These are phyloP conservation scores for Saguinus midas DNA, from an alignment of 2,113 vertebrate species.

Conservation along the genomic window DNA sequence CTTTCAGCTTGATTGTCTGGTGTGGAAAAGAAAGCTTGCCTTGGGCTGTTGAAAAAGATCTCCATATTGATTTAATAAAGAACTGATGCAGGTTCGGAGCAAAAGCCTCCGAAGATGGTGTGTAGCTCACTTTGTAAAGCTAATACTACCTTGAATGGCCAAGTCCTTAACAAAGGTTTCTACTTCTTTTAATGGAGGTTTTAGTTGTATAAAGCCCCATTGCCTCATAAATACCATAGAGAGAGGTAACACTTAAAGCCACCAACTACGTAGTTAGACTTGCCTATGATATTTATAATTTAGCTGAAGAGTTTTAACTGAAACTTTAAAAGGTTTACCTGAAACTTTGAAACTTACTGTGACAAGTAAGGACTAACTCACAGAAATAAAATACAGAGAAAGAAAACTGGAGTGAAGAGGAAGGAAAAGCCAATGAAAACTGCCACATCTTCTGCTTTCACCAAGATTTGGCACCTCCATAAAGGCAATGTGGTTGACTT, in stretches of 20 bases:
- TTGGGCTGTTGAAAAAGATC: neutral
- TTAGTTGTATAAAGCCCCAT: neutral
- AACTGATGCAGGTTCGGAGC: neutral
- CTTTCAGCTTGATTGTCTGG: neutral
- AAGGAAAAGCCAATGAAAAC: neutral
- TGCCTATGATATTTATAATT: neutral
- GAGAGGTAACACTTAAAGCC: neutral
- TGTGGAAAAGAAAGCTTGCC: neutral
- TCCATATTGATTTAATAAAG: neutral
- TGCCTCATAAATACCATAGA: neutral
- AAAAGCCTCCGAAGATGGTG: neutral
- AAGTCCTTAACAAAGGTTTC: neutral
- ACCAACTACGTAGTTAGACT: neutral
- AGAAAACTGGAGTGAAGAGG: neutral
- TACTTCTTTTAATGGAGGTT: neutral
- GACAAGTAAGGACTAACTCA: neutral
- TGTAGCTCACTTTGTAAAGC: neutral
- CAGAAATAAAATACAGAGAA: neutral
- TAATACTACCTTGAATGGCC: neutral
- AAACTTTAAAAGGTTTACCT: neutral
- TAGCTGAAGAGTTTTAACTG: no score
- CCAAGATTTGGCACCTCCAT: no score
- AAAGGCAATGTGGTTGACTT: neutral
- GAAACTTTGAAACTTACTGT: neutral
- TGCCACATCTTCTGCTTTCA: neutral